Evolutionary conservation across 2,797 vertebrate genomes (phyloP), one percentile per base, ranked within the genome.

Genomic region (Rhinogobio ventralis): DNA sequence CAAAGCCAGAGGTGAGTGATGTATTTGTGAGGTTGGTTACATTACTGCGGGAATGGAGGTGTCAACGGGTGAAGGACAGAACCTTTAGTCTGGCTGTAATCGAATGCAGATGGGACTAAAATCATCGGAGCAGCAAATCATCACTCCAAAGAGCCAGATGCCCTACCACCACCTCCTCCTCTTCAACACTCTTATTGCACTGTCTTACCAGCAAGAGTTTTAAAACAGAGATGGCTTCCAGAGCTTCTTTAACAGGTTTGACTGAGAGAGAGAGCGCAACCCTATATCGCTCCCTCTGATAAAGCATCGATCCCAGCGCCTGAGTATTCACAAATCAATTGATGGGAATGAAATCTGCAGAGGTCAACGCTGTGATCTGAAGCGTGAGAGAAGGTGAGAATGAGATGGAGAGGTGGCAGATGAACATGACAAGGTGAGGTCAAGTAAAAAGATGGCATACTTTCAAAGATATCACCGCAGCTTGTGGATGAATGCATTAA

Each of bases 251-350:
- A 96, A 95, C 97, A 97, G 97, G 98, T 98, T 96, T 97, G 97
- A 97, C 94, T 25, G 60, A 62, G 96, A 96, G 97, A 96, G 97
- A 97, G 96, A 97, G 96, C 94, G 94, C 96, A 97, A 97, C 96
- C 97, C 96, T 95, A 97, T 97, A 97, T 97, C 95, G 96, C 96
- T 97, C 96, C 96, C 97, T 97, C 97, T 99, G 97, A 98, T 99
- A 98, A 98, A 98, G 97, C 98, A 99, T 99, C 97, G 97, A 99
- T 99, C 97, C 96, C 94, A 95, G 94, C 85, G 28, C 84, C 88
- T 85, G 85, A 87, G 96, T 97, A 97, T 98, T 98, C 97, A 97
- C 96, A 96, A 97, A 97, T 96, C 96, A 97, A 96, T 97, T 98
- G 97, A 97, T 97, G 96, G 96, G 95, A 95, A 96, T 79, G 95